Conservation (phyloP, 2,888 invertebrate species). For the Trissolcus brochymenae region DNA sequence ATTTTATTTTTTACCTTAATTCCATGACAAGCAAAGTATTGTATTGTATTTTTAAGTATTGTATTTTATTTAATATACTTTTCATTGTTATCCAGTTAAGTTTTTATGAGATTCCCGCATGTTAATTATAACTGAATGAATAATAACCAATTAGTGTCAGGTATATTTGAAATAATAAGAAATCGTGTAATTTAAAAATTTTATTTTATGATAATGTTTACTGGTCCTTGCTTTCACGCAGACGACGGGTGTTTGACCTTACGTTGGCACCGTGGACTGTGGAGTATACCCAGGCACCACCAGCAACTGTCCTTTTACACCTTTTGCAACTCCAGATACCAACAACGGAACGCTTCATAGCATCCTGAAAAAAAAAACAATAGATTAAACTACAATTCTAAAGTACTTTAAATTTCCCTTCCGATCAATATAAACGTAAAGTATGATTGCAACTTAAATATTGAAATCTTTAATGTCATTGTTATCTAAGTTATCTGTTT, state of each 20-base stretch:
- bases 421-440: neutral
- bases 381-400: neutral
- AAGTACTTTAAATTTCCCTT: constrained; percentile 16
- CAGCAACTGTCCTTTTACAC: constrained; percentile 97
- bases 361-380: constrained; percentile 83
- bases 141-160: too few species aligned
- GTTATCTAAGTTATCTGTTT: too few species aligned
- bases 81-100: too few species aligned
- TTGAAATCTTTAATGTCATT: too few species aligned
- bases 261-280: constrained; percentile 99
- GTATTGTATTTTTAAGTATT: too few species aligned
- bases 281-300: constrained; percentile 99
- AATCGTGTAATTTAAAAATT: neutral
- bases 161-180: neutral
- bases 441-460: neutral
- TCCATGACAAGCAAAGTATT: neutral
- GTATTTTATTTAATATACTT: too few species aligned
- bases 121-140: too few species aligned
- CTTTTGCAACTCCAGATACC: constrained; percentile 99
- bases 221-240: constrained; percentile 92
- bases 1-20: neutral
- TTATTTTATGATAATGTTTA: constrained; percentile 73
- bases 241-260: constrained; percentile 84
- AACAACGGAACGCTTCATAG: constrained; percentile 97
- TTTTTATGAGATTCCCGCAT: neutral